These are phyloP conservation scores for Urocitellus parryii DNA, from an alignment of 2,113 vertebrate species.

Conservation along the genomic window DNA sequence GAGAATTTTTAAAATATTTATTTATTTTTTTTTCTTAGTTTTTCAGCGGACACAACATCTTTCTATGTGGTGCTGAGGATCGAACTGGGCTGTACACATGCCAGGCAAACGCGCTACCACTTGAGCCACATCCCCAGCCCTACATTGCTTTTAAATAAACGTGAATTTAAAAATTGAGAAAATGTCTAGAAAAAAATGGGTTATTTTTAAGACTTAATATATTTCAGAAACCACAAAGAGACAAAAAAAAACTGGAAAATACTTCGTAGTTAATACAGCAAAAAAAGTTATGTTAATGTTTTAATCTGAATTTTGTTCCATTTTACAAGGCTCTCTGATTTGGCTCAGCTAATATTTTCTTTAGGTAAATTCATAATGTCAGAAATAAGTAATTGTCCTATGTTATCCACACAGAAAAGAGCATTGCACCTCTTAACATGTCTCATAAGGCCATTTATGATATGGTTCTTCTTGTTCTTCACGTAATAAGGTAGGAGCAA, in stretches of 20 bases:
- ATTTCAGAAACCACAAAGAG: conserved; percentile 19
- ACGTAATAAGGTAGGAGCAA: background rate
- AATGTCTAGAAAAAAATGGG: background rate
- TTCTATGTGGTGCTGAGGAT: too few species aligned
- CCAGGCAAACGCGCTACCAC: too few species aligned
- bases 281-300: background rate
- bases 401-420: background rate
- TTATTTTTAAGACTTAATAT: background rate
- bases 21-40: too few species aligned
- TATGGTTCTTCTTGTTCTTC: background rate
- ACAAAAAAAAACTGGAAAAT: background rate
- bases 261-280: conserved; percentile 35
- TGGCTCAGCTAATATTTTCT: background rate
- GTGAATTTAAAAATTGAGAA: conserved; percentile 47
- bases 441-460: background rate
- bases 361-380: background rate
- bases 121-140: too few species aligned
- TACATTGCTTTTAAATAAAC: conserved; percentile 49
- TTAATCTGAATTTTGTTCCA: background rate
- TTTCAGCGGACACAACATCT: too few species aligned
- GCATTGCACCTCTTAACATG: background rate
- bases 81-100: too few species aligned
- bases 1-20: too few species aligned
- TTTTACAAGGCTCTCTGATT: background rate
- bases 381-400: background rate